phyloP scores from a whole-genome alignment of 2,888 invertebrate genomes.

The Fissipunctia ypsillon region DNA sequence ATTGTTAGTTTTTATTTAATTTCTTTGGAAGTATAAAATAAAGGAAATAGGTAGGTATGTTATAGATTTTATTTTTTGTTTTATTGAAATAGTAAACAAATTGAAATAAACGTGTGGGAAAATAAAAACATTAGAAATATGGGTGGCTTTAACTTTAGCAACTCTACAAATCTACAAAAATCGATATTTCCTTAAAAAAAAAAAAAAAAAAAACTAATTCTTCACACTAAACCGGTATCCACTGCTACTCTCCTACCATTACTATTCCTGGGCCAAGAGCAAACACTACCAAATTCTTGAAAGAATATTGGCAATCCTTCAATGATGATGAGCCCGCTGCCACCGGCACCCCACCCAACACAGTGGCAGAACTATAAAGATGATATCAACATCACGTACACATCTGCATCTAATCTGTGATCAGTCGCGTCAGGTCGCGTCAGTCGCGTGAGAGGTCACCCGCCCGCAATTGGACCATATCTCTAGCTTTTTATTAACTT shows the following conservation, averaged over 20 bases:
- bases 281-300: background rate
- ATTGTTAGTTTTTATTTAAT: conserved; percentile 11
- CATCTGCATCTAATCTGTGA: conserved; percentile 77
- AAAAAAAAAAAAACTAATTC: too few relatives aligned
- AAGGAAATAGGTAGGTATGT: background rate
- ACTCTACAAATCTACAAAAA: background rate
- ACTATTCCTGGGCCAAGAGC: background rate
- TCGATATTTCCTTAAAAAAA: too few relatives aligned
- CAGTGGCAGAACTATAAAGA: conserved; percentile 69
- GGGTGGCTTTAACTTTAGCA: background rate
- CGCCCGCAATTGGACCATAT: conserved; percentile 67
- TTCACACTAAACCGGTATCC: background rate
- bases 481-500: conserved; percentile 66
- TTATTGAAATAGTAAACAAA: background rate
- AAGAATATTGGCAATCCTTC: background rate
- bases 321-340: conserved; percentile 21
- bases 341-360: conserved; percentile 64
- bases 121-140: background rate
- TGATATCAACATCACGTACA: conserved; percentile 80
- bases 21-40: background rate
- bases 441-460: conserved; percentile 72
- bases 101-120: background rate
- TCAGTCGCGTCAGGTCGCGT: conserved; percentile 69
- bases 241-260: background rate
- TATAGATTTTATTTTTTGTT: background rate